Conservation (phyloP, 2,888 invertebrate genomes). For the Dicyrtomina minuta region DNA sequence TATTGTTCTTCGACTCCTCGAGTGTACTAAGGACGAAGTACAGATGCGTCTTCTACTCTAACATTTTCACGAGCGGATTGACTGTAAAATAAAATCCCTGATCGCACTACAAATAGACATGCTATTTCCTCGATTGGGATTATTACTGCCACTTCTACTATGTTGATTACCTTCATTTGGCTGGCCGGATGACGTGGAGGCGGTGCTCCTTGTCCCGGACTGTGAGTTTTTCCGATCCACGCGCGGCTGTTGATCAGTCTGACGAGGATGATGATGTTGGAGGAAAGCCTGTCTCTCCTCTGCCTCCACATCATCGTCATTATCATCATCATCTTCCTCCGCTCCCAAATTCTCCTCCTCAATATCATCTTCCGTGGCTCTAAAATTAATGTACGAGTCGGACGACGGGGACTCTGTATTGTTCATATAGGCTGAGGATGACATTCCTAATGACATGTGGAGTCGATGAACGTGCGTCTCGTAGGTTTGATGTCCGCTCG, state of each 20-base stretch:
- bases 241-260: background rate
- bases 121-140: conserved; percentile 35
- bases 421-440: conserved; percentile 16
- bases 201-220: background rate
- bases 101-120: conserved; percentile 51
- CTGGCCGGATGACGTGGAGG: background rate
- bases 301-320: conserved; percentile 6
- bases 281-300: conserved; percentile 28
- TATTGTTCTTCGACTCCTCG: too few relatives aligned
- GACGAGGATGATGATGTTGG: background rate
- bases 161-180: conserved; percentile 24
- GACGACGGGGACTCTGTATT: conserved; percentile 20
- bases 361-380: conserved; percentile 31
- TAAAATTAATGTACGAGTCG: conserved; percentile 33
- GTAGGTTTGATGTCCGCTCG: conserved; percentile 24
- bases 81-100: conserved; percentile 51
- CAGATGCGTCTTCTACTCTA: background rate
- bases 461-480: conserved; percentile 31
- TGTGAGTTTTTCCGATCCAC: background rate
- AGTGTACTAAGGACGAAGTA: too few relatives aligned
- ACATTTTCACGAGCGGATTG: conserved; percentile 50
- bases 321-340: conserved; percentile 18
- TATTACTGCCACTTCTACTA: conserved; percentile 10
- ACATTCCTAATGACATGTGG: conserved; percentile 19
- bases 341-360: conserved; percentile 17